Evolutionary conservation across 2,888 invertebrate genomes (phyloP).

Genomic region (Rhabditoides inermis): DNA sequence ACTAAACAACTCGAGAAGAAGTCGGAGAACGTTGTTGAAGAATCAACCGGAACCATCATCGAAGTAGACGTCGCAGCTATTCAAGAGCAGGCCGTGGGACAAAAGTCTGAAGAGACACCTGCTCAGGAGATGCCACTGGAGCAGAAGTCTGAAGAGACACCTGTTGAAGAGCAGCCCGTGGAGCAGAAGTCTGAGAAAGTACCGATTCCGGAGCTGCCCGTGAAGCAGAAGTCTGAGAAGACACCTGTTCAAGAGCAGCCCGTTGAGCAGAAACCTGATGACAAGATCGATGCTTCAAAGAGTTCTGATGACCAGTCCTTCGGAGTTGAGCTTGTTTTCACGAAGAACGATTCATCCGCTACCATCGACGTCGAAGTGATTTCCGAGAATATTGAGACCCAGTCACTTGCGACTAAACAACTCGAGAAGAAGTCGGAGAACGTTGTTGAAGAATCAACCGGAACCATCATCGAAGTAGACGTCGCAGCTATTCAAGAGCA

Average conservation of each 20-base stretch:
- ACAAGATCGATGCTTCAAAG: too few relatives aligned
- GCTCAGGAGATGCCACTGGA: slow-evolving; percentile 5
- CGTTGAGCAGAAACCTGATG: not conserved
- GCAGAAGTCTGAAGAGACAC: slow-evolving; percentile 1
- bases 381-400: slow-evolving; percentile 5
- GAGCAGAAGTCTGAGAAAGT: too few relatives aligned
- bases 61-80: too few relatives aligned
- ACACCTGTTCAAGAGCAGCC: not conserved
- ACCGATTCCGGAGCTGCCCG: not conserved
- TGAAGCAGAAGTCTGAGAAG: not conserved
- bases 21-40: too few relatives aligned
- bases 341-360: slow-evolving; percentile 2
- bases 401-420: too few relatives aligned
- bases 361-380: slow-evolving; percentile 12
- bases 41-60: not conserved
- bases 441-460: slow-evolving; percentile 1
- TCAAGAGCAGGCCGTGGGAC: slow-evolving; percentile 5
- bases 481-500: too few relatives aligned
- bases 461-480: not conserved
- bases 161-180: too few relatives aligned
- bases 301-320: too few relatives aligned
- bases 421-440: too few relatives aligned
- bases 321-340: slow-evolving; percentile 7
- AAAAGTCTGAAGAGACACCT: too few relatives aligned
- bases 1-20: too few relatives aligned